Conservation (phyloP, 1,140 invertebrate genomes). For the Magallana gigas region DNA sequence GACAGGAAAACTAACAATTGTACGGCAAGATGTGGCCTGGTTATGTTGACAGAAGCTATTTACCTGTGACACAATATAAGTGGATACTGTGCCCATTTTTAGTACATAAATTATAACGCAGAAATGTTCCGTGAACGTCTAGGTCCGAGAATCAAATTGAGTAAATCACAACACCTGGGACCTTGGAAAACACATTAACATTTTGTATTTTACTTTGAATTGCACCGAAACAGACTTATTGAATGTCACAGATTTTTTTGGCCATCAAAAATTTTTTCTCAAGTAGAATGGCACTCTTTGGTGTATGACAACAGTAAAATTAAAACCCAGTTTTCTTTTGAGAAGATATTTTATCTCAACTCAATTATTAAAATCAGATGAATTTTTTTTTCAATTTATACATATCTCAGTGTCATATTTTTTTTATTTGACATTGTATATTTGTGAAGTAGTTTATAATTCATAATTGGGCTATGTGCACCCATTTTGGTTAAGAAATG, state of each 20-base stretch:
- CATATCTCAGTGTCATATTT: conserved; percentile 7
- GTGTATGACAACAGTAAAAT: conserved; percentile 1
- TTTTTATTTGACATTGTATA: not conserved
- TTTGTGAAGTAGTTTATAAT: not conserved
- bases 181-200: not conserved
- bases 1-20: not conserved
- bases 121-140: not conserved
- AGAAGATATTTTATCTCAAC: not conserved
- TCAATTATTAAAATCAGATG: not conserved
- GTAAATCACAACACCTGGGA: conserved; percentile 10
- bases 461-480: not conserved
- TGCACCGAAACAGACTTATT: conserved; percentile 23
- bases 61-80: not conserved
- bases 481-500: conserved; percentile 1
- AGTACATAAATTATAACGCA: not conserved
- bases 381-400: not conserved
- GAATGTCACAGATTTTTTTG: not conserved
- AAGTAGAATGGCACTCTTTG: not conserved
- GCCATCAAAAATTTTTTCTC: not conserved
- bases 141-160: not conserved
- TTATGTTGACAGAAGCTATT: not conserved
- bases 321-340: conserved; percentile 13
- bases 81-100: not conserved
- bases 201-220: not conserved
- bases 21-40: not conserved